Evolutionary conservation across 2,888 invertebrate genomes (phyloP).

Genomic region (Erebia palarica): DNA sequence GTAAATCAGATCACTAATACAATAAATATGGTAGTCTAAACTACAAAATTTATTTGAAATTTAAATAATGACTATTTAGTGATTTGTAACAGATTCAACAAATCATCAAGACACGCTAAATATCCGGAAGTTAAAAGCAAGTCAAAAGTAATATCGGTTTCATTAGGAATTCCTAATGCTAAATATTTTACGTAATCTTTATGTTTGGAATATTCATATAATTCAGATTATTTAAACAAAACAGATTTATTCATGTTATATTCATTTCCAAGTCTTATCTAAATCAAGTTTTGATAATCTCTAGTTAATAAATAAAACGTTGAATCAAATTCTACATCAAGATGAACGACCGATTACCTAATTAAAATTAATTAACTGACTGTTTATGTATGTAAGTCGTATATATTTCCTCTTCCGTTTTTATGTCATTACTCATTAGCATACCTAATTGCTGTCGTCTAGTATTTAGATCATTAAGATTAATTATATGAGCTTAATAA

Average conservation of each 20-base stretch:
- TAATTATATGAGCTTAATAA: background rate
- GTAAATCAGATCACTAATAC: no score
- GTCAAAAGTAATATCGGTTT: background rate
- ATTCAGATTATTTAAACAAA: background rate
- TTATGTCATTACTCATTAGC: slow-evolving; percentile 10
- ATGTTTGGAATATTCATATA: slow-evolving; percentile 1
- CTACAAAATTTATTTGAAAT: no score
- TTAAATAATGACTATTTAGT: no score
- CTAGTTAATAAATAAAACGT: background rate
- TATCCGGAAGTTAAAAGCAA: background rate
- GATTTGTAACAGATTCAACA: no score
- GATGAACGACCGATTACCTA: slow-evolving; percentile 1
- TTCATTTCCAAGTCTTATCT: background rate
- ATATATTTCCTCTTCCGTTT: background rate
- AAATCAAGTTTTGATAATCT: background rate
- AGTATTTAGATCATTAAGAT: background rate
- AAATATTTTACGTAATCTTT: background rate
- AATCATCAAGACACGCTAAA: background rate
- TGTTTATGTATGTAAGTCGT: background rate
- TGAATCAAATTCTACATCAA: background rate
- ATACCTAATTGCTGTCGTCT: background rate
- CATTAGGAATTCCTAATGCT: background rate
- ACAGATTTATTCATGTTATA: background rate
- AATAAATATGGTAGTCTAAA: no score
- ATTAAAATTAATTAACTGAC: slow-evolving; percentile 8